These are phyloP conservation scores for Elegia similella DNA, from an alignment of 2,888 invertebrate genomes.

Conservation along the genomic window DNA sequence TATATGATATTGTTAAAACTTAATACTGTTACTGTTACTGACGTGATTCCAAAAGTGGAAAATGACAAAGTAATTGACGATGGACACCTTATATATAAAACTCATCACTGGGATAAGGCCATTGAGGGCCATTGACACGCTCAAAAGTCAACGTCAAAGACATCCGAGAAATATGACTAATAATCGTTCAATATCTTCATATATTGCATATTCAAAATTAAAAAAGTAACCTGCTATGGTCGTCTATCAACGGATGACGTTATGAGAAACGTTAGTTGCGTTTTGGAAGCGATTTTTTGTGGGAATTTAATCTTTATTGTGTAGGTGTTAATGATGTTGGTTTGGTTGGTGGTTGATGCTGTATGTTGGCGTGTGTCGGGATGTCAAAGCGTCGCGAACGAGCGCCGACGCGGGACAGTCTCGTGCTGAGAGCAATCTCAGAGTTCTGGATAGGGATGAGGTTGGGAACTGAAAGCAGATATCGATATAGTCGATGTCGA, in stretches of 20 bases:
- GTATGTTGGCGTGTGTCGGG: constrained; percentile 60
- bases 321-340: constrained; percentile 30
- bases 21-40: neutral
- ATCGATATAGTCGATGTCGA: constrained; percentile 32
- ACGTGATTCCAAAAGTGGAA: constrained; percentile 5
- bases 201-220: constrained; percentile 69
- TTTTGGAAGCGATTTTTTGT: constrained; percentile 9
- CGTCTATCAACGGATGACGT: constrained; percentile 79
- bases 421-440: constrained; percentile 81
- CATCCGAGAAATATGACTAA: constrained; percentile 57
- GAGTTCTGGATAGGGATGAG: constrained; percentile 61
- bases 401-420: constrained; percentile 79
- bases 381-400: constrained; percentile 81
- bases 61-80: constrained; percentile 1
- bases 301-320: constrained; percentile 34
- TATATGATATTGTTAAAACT: neutral
- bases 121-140: constrained; percentile 39
- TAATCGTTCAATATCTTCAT: constrained; percentile 75
- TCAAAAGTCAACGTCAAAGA: constrained; percentile 43
- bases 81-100: constrained; percentile 12
- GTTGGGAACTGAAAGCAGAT: constrained; percentile 29
- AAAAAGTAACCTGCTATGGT: constrained; percentile 58
- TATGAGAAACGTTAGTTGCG: constrained; percentile 40
- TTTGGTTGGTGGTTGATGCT: constrained; percentile 25
- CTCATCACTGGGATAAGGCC: constrained; percentile 17